Evolutionary conservation across 2,113 vertebrate genomes (phyloP).

Genomic region (Sorex araneus): DNA sequence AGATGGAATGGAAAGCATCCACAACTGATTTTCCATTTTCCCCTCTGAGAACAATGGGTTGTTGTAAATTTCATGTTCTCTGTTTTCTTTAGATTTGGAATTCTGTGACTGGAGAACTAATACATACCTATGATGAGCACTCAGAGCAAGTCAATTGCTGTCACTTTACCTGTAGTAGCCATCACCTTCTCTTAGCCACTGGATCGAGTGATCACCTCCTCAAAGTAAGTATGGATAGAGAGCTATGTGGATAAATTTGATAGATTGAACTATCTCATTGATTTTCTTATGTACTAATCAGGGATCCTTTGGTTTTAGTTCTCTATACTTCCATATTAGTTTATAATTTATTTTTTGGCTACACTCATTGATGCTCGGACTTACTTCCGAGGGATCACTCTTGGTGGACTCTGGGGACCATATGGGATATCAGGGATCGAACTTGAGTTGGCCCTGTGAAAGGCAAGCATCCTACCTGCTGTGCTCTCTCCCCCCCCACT

Average conservation of each 20-base stretch:
- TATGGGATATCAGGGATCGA: no score
- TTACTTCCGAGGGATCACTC: no score
- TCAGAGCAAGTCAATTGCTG: constrained; percentile 96
- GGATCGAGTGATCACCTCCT: constrained; percentile 93
- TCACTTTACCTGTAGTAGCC: constrained; percentile 92
- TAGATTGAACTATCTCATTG: background rate
- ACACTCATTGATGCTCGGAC: no score
- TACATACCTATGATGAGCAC: constrained; percentile 92
- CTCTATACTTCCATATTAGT: background rate
- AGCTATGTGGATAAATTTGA: background rate
- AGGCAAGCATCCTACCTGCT: no score
- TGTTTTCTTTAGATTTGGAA: constrained; percentile 93
- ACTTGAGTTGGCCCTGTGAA: no score
- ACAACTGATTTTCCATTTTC: background rate
- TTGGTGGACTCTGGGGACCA: no score
- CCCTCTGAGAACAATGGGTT: background rate
- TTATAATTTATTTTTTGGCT: background rate
- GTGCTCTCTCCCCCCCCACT: no score
- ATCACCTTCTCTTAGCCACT: constrained; percentile 93
- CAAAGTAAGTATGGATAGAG: constrained; percentile 90
- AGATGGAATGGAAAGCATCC: background rate
- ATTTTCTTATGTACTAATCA: constrained; percentile 30
- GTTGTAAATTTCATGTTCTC: constrained; percentile 39
- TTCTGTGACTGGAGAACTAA: constrained; percentile 89
- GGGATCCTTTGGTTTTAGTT: background rate